Evolutionary conservation across 2,888 invertebrate species (phyloP).

Genomic region (Apodemia duryi): DNA sequence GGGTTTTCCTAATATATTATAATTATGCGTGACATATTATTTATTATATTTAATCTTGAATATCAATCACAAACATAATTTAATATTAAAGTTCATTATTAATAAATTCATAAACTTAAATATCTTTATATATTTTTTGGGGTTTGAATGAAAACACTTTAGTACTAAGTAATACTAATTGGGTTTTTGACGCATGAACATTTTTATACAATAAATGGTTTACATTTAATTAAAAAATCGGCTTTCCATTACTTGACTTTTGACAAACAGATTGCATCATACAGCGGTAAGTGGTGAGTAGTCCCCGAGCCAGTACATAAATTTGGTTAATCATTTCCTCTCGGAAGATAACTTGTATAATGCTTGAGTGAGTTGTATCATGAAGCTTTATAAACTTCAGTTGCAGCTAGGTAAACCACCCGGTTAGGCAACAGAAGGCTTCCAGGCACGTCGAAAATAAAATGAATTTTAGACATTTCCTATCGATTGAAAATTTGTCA

Average conservation of each 20-base stretch:
- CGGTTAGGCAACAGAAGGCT: too few species aligned
- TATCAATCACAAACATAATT: neutral
- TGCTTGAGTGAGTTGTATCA: too few species aligned
- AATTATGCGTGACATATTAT: neutral
- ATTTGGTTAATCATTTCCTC: too few species aligned
- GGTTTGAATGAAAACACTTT: neutral
- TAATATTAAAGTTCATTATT: neutral
- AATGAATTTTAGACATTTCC: too few species aligned
- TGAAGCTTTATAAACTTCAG: too few species aligned
- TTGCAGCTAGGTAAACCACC: too few species aligned
- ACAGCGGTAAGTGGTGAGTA: too few species aligned
- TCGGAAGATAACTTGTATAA: too few species aligned
- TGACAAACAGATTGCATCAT: too few species aligned
- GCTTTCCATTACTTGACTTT: neutral
- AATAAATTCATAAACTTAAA: neutral
- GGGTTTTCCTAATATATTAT: neutral
- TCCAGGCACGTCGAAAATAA: too few species aligned
- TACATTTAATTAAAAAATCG: neutral
- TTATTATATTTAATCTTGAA: neutral
- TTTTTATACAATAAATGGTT: neutral
- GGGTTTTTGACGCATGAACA: conserved; percentile 9
- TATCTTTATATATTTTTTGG: neutral
- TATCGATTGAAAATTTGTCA: too few species aligned
- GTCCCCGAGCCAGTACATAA: too few species aligned
- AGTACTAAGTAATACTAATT: neutral